These are phyloP conservation scores for Dugesia japonica DNA, from an alignment of 2,888 invertebrate genomes.

Conservation along the genomic window DNA sequence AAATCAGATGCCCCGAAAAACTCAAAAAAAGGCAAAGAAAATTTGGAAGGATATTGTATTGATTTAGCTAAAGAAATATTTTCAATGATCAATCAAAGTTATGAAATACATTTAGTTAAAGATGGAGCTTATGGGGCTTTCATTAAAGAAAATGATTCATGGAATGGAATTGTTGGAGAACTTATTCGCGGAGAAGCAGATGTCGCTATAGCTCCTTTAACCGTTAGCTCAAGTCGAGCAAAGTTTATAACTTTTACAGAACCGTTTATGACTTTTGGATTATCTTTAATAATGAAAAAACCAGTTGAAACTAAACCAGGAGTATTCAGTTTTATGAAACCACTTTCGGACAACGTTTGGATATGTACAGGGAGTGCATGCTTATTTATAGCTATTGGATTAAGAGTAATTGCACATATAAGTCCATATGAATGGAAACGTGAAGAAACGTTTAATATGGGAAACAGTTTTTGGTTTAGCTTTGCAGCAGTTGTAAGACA, in stretches of 20 bases:
- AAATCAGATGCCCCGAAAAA: background rate
- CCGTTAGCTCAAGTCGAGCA: conserved; percentile 34
- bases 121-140: conserved; percentile 65
- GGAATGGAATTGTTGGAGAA: conserved; percentile 63
- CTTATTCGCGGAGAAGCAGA: conserved; percentile 33
- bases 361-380: conserved; percentile 30
- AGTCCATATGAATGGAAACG: conserved; percentile 35
- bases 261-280: conserved; percentile 36
- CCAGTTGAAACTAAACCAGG: conserved; percentile 35
- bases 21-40: conserved; percentile 26
- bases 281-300: conserved; percentile 36
- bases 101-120: conserved; percentile 66
- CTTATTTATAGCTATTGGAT: conserved; percentile 23
- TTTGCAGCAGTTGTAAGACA: conserved; percentile 36
- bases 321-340: conserved; percentile 34
- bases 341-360: conserved; percentile 33
- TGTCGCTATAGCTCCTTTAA: conserved; percentile 34
- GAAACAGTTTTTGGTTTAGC: conserved; percentile 35
- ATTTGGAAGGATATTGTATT: conserved; percentile 70
- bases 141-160: conserved; percentile 57
- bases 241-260: conserved; percentile 35
- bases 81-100: conserved; percentile 64
- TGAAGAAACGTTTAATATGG: conserved; percentile 32
- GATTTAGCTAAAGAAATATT: conserved; percentile 70
- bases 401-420: conserved; percentile 29